Percentiles rank a stretch among this genome's conserved stretches.
Evolutionary conservation across 92 coral and sea anemone species (phyloP).

Genomic region (Palythoa grandiflora): DNA sequence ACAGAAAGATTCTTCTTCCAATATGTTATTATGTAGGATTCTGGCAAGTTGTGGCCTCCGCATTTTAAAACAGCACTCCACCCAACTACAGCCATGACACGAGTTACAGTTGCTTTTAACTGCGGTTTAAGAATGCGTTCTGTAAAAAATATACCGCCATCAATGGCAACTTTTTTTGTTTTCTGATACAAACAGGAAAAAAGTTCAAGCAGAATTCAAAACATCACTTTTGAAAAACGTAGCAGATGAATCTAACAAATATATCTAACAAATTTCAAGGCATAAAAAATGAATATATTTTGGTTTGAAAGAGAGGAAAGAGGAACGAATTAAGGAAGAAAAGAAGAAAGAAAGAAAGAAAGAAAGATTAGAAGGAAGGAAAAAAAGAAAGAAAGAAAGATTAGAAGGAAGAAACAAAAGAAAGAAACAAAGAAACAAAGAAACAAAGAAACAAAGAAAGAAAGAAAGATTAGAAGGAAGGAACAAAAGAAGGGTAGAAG

Average conservation of each 20-base stretch:
- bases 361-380: too few species aligned
- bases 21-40: background rate
- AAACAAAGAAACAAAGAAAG: too few species aligned
- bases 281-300: too few species aligned
- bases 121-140: constrained; percentile 24
- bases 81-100: background rate
- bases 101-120: constrained; percentile 16
- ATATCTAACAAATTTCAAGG: background rate
- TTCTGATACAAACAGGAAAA: background rate
- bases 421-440: too few species aligned
- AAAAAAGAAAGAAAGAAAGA: too few species aligned
- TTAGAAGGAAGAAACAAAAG: too few species aligned
- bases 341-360: too few species aligned
- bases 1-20: constrained; percentile 2
- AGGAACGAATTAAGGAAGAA: too few species aligned
- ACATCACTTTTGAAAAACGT: background rate
- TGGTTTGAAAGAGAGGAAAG: too few species aligned
- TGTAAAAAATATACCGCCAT: background rate
- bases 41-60: constrained; percentile 21
- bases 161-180: background rate
- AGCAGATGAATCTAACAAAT: background rate
- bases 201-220: background rate
- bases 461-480: too few species aligned
- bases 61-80: constrained; percentile 13
- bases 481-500: too few species aligned